Evolutionary conservation across 2,113 vertebrate species (phyloP).

Genomic region (Zosterops hypoxanthus): DNA sequence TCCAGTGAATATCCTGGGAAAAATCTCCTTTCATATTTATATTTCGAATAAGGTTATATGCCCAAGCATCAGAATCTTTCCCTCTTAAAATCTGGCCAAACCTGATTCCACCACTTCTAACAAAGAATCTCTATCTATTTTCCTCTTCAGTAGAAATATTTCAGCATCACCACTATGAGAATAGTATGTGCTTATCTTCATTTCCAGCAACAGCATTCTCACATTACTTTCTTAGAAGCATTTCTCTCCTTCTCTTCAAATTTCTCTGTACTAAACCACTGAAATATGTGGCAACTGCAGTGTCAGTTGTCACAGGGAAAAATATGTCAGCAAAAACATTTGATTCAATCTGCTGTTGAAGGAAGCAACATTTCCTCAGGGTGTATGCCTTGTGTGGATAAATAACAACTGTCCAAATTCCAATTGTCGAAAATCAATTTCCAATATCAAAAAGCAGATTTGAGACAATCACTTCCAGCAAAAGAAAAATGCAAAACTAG

Average conservation of each 20-base stretch:
- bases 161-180: not conserved
- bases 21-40: not conserved
- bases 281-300: conserved; percentile 40
- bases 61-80: not conserved
- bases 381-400: not conserved
- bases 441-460: conserved; percentile 6
- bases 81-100: not conserved
- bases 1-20: not conserved
- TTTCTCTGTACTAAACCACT: not conserved
- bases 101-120: not conserved
- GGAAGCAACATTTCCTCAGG: conserved; percentile 37
- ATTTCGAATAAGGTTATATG: not conserved
- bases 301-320: conserved; percentile 47
- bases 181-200: not conserved
- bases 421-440: conserved; percentile 26
- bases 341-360: conserved; percentile 53
- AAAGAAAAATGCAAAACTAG: not conserved
- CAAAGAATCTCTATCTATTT: not conserved
- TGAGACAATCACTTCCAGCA: not conserved
- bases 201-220: not conserved
- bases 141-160: not conserved
- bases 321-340: conserved; percentile 64
- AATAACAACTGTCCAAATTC: conserved; percentile 58
- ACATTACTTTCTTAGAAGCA: conserved; percentile 7
- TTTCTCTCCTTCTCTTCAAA: conserved; percentile 8